Evolutionary conservation across 23 tunicate species (phyloP), one percentile per base, ranked within the genome.

Genomic region (Trididemnum nubilum): DNA sequence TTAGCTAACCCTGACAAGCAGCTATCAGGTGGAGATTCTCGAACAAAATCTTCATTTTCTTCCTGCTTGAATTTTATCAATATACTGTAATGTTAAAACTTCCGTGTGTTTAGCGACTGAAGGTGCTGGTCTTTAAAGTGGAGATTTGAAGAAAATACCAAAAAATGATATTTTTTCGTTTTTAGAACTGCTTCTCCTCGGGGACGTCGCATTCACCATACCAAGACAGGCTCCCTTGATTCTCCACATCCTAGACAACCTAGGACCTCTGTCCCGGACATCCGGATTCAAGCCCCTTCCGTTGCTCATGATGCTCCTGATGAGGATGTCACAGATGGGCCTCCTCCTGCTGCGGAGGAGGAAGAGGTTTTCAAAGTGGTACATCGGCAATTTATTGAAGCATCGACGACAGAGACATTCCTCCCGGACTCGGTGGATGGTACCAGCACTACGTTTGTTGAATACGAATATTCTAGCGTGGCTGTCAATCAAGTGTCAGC

Each of bases 171-270:
- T n/a, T n/a, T n/a, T n/a, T n/a, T n/a, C n/a, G n/a, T n/a, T 44
- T 44, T 44, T 15, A 44, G 54, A 15, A 9, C 54, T 44, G 15
- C 15, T 44, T 15, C 15, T 44, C 54, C 54, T 9, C 54, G 54
- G 9, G n/a, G n/a, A n/a, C 54, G 88, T 2, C 76, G 82, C 1
- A 65, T 80, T 4, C 77, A 85, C 73, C 88, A 85, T 51, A 23
- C 88, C 24, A 23, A 59, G 29, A 76, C 82, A 34, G 82, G 88
- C 19, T 85, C 88, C 28, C 65, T 85, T n/a, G 88, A 85, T 50
- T 85, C 88, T n/a, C 88, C 82, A 21, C 39, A 65, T 44, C 9
- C 12, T 9, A 9, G 15, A 15, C 54, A 44, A 44, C 15, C 54
- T 7, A 44, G 54, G 15, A 44, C 15, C 15, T 44, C 54, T 7